Evolutionary conservation across 2,113 vertebrate genomes (phyloP).

Genomic region (Halichoeres trimaculatus): DNA sequence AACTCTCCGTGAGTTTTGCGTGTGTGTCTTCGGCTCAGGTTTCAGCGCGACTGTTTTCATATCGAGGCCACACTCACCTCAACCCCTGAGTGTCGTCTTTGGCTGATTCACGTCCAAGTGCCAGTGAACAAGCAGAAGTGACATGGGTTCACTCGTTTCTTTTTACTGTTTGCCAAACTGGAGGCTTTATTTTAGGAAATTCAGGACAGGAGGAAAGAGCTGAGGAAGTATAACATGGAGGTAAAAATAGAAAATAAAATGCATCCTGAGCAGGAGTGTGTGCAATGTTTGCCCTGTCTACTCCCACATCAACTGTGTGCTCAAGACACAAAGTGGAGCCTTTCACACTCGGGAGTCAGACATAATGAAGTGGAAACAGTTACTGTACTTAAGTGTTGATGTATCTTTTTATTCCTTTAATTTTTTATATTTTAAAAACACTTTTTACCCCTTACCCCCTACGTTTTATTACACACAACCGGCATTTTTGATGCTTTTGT

Average conservation of each 20-base stretch:
- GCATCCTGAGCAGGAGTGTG: not conserved
- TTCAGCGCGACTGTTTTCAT: slow-evolving; percentile 84
- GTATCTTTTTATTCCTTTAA: no score
- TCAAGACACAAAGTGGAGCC: not conserved
- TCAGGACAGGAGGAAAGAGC: not conserved
- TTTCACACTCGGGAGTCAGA: not conserved
- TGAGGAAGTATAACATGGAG: slow-evolving; percentile 6
- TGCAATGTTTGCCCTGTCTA: slow-evolving; percentile 12
- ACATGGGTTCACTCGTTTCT: slow-evolving; percentile 38
- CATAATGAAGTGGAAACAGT: no score
- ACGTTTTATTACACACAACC: no score
- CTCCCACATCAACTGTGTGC: not conserved
- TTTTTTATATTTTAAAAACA: no score
- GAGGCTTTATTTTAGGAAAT: slow-evolving; percentile 4
- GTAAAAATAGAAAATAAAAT: slow-evolving; percentile 19
- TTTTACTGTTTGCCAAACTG: not conserved
- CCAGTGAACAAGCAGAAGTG: slow-evolving; percentile 45
- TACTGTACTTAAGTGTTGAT: no score
- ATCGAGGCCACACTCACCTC: slow-evolving; percentile 76
- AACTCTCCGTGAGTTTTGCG: slow-evolving; percentile 57
- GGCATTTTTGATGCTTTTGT: no score
- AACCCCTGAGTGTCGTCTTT: slow-evolving; percentile 68
- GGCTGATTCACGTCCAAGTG: slow-evolving; percentile 55
- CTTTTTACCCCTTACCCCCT: no score
- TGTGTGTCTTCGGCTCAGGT: slow-evolving; percentile 80